Evolutionary conservation across 1,140 invertebrate genomes (phyloP).

Genomic region (Brachionus rotundiformis): DNA sequence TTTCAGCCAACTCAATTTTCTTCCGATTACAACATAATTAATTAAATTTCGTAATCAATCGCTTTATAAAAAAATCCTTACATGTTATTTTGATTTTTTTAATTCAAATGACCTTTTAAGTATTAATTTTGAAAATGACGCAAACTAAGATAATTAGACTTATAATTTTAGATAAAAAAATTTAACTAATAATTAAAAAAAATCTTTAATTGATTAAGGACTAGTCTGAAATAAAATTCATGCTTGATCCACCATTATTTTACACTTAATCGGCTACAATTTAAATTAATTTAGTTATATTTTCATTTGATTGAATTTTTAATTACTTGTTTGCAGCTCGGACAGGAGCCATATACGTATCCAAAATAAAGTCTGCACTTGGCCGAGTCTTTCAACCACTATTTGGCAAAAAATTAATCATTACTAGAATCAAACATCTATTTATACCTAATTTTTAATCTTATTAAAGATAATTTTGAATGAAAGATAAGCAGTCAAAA

Average conservation of each 20-base stretch:
- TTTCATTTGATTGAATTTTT: not conserved
- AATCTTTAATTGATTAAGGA: not conserved
- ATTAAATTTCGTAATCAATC: not conserved
- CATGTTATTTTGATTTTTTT: not conserved
- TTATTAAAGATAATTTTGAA: not conserved
- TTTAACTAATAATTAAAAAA: not conserved
- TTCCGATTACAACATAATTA: not conserved
- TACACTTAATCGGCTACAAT: conserved; percentile 27
- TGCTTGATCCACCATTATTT: conserved; percentile 19
- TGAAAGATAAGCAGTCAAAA: not conserved
- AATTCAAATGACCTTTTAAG: not conserved
- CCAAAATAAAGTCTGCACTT: not conserved
- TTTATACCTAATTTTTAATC: conserved; percentile 9
- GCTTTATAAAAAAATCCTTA: not conserved
- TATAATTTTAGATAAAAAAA: not conserved
- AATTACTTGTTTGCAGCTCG: conserved; percentile 16
- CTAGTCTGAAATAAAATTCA: not conserved
- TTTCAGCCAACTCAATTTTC: not conserved
- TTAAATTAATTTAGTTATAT: not conserved
- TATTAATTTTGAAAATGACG: not conserved
- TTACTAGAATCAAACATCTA: not conserved
- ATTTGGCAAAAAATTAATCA: not conserved
- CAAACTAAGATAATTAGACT: not conserved
- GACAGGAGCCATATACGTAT: not conserved
- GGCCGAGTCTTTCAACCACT: not conserved